Base-by-base conservation (phyloP, 2,888 invertebrate genomes). In the Scaptomyza parva region DNA sequence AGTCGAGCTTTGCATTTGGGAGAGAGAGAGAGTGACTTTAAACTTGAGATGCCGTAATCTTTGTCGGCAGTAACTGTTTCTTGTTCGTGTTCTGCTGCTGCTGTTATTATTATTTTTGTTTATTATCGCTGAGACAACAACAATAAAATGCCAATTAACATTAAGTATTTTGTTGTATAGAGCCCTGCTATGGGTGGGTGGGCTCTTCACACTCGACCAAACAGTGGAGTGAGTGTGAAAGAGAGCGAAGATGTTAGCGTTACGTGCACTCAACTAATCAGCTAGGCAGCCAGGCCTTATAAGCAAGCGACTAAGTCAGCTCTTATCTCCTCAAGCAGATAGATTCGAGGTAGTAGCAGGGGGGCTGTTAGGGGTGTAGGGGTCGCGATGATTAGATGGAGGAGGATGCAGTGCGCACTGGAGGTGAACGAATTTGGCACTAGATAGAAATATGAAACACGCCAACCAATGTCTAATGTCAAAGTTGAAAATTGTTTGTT, bases 91-190 rank as follows among this genome's bases (percentile, higher is more conserved):
- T 2, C 14, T 18, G 33, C 41, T 48, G 18, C 20, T 48, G 22
- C 14, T 33, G 22, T 1, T 54, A 20, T 9, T 45, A 12, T 58
- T 68, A 48, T 53, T 58, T 28, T 51, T 39, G 47, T 60, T 70
- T 53, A 50, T 47, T 24, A 57, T 30, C 44, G 37, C 48, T 55
- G 55, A 45, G 53, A 58, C 45, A 60, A 60, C 30, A 74, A 61
- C 58, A 75, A 74, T 59, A 66, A 70, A 75, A 67, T 53, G 53
- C 58, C 76, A 70, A 74, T 74, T 62, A 74, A 70, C 44, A 58
- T 74, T 59, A 67, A 67, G 59, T 50, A 55, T 70, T 59, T 47
- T 43, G 39, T 30, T 35, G 8, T 43, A 51, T 40, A 40, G 63
- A 43, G 28, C 50, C 18, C 61, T 26, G 14, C 12, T 6, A 7